Conservation (phyloP, 64 coral and sea anemone genomes). For the Montipora foliosa region DNA sequence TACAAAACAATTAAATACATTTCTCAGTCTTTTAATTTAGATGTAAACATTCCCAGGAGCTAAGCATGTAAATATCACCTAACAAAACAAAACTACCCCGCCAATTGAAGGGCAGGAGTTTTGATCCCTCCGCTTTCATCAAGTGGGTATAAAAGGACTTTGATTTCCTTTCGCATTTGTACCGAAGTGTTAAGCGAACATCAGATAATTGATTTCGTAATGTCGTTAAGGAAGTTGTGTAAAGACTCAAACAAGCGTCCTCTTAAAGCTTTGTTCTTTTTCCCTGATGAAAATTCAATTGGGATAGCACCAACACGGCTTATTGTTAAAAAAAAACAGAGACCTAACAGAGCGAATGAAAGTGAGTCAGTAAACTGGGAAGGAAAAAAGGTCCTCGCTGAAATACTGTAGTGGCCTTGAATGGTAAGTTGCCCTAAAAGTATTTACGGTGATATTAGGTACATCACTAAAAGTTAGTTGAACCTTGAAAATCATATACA, state of each 20-base stretch:
- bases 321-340: not conserved
- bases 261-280: not conserved
- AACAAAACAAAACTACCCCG: not conserved
- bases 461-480: not conserved
- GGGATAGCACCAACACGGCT: not conserved
- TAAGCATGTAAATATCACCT: not conserved
- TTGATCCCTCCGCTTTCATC: not conserved
- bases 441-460: not conserved
- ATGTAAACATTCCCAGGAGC: not conserved
- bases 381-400: not conserved
- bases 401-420: not conserved
- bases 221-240: not conserved
- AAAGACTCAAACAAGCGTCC: not conserved
- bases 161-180: not conserved
- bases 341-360: not conserved
- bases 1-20: not conserved
- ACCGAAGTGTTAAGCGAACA: not conserved
- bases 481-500: too few species aligned
- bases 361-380: not conserved
- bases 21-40: not conserved
- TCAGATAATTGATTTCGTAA: not conserved
- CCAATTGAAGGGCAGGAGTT: not conserved
- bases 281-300: not conserved
- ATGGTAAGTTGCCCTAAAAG: not conserved
- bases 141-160: not conserved